These are phyloP conservation scores for Stegostoma tigrinum DNA, from an alignment of 2,113 vertebrate species.

Conservation along the genomic window DNA sequence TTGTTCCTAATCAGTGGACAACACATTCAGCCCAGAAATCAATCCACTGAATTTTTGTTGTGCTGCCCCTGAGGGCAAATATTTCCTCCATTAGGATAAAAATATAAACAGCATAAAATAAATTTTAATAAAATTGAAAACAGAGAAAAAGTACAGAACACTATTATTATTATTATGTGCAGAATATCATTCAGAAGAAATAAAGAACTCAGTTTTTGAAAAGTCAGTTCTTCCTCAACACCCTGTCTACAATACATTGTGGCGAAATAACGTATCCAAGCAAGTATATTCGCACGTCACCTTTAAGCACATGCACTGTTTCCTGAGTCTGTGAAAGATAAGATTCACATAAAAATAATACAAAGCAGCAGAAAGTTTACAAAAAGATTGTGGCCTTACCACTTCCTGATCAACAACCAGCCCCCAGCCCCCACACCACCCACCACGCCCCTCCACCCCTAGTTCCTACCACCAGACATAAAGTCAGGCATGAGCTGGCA, in stretches of 20 bases:
- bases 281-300: not conserved
- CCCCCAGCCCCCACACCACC: no score
- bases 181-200: not conserved
- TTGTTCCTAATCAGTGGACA: no score
- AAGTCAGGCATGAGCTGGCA: no score
- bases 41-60: no score
- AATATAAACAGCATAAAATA: not conserved
- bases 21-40: no score
- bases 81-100: not conserved
- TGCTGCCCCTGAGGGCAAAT: no score
- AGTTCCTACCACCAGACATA: no score
- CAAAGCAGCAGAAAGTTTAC: not conserved
- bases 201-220: not conserved
- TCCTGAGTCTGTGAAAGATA: not conserved
- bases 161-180: not conserved
- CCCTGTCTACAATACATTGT: not conserved
- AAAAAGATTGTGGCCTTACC: no score
- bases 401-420: no score
- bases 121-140: not conserved
- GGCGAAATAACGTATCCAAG: not conserved
- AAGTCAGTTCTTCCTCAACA: not conserved
- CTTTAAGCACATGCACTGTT: not conserved
- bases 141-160: not conserved
- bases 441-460: no score
- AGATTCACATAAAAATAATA: not conserved